phyloP scores from a whole-genome alignment of 2,888 invertebrate species.

The Adelphocoris suturalis region DNA sequence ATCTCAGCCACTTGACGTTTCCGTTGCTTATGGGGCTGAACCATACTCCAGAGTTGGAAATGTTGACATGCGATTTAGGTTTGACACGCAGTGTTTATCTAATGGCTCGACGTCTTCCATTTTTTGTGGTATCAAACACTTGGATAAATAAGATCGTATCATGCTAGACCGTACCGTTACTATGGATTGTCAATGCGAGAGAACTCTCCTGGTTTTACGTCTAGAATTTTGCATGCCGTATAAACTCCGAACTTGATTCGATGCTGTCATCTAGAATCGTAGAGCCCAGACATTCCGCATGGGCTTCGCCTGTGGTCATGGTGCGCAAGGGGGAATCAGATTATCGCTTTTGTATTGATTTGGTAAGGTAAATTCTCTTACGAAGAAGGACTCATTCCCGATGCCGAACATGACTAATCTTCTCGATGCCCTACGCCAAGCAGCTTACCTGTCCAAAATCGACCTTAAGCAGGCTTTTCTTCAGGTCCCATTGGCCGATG shows the following conservation, averaged over 20 bases:
- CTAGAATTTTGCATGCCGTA: slow-evolving; percentile 45
- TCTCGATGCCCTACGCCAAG: not conserved
- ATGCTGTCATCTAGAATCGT: slow-evolving; percentile 51
- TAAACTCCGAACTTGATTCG: slow-evolving; percentile 46
- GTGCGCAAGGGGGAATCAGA: slow-evolving; percentile 74
- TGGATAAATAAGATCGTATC: not conserved
- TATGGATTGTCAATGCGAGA: slow-evolving; percentile 32
- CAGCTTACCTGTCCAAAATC: slow-evolving; percentile 51
- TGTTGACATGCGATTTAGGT: not conserved
- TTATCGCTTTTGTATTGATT: slow-evolving; percentile 78
- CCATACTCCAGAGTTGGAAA: not conserved
- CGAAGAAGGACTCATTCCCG: slow-evolving; percentile 58
- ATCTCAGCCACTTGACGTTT: slow-evolving; percentile 25
- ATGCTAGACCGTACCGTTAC: slow-evolving; percentile 7
- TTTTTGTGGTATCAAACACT: slow-evolving; percentile 50
- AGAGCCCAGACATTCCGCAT: slow-evolving; percentile 44
- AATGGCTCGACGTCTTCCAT: not conserved
- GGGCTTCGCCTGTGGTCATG: slow-evolving; percentile 65
- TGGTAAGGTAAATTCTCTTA: slow-evolving; percentile 77
- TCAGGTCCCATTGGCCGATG: slow-evolving; percentile 63
- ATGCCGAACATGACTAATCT: slow-evolving; percentile 50
- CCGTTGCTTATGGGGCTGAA: slow-evolving; percentile 46
- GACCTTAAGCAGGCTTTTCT: slow-evolving; percentile 63
- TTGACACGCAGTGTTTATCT: slow-evolving; percentile 49
- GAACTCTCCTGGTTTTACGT: slow-evolving; percentile 31